Conservation (phyloP, 2,888 invertebrate genomes). For the Iphiclides podalirius region DNA sequence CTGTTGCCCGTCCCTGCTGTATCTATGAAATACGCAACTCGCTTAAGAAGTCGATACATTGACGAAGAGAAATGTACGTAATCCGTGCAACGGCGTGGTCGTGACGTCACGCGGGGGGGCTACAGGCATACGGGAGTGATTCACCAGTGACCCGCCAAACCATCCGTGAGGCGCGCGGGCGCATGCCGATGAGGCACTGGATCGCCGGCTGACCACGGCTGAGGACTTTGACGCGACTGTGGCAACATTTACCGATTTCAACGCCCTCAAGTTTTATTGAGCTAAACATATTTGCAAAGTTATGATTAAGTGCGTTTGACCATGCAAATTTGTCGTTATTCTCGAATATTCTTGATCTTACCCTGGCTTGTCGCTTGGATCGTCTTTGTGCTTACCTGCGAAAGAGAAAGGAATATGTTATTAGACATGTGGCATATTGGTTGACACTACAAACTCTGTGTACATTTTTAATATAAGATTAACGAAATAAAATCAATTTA, state of each 20-base stretch:
- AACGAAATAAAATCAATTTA: too few species aligned
- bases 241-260: too few species aligned
- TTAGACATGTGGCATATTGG: too few species aligned
- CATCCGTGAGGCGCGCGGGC: slow-evolving; percentile 66
- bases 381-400: too few species aligned
- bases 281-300: too few species aligned
- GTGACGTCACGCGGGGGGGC: slow-evolving; percentile 68
- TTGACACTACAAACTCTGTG: too few species aligned
- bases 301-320: too few species aligned
- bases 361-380: too few species aligned
- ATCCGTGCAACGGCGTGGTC: slow-evolving; percentile 69
- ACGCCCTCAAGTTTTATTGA: neutral
- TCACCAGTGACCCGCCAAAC: slow-evolving; percentile 71
- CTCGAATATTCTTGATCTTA: too few species aligned
- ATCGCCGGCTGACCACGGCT: slow-evolving; percentile 1
- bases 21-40: slow-evolving; percentile 11
- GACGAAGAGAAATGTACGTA: slow-evolving; percentile 4
- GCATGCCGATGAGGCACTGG: slow-evolving; percentile 59
- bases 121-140: slow-evolving; percentile 54
- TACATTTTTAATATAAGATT: too few species aligned
- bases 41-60: neutral
- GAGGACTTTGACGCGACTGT: neutral
- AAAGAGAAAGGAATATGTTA: too few species aligned
- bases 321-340: too few species aligned
- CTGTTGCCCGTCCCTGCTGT: neutral